phyloP scores from a whole-genome alignment of 2,888 invertebrate species.

The Sinodicranocentrus sp. region DNA sequence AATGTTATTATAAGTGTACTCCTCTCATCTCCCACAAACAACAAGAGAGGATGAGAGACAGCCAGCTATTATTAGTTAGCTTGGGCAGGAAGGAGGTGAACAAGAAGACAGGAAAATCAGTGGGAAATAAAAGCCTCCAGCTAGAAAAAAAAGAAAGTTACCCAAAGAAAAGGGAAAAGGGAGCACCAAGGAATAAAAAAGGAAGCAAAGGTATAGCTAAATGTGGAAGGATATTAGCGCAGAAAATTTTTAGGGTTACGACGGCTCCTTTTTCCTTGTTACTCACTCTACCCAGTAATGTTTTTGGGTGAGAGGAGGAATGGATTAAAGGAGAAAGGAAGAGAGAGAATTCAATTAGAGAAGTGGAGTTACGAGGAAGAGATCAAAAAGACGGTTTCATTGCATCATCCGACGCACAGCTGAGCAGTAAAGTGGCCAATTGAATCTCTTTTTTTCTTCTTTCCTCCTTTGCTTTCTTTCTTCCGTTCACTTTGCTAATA shows the following conservation, averaged over 20 bases:
- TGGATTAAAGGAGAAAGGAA: constrained; percentile 61
- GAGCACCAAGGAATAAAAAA: too few relatives aligned
- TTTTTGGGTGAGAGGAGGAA: constrained; percentile 35
- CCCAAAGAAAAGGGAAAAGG: too few relatives aligned
- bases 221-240: too few relatives aligned
- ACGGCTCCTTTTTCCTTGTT: background rate
- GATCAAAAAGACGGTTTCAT: constrained; percentile 76
- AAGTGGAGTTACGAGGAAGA: constrained; percentile 75
- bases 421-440: constrained; percentile 76
- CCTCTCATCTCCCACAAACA: background rate
- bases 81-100: background rate
- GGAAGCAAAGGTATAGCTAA: too few relatives aligned
- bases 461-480: constrained; percentile 26
- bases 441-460: constrained; percentile 71
- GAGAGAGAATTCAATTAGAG: constrained; percentile 76
- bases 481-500: constrained; percentile 40
- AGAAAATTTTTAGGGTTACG: background rate
- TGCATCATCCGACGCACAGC: constrained; percentile 75
- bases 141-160: constrained; percentile 30
- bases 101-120: constrained; percentile 57
- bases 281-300: background rate
- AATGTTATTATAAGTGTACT: constrained; percentile 55
- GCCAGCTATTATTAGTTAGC: constrained; percentile 18
- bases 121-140: constrained; percentile 56
- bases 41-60: background rate